Evolutionary conservation across 2,888 invertebrate species (phyloP).

Genomic region (Dascillus cervinus): DNA sequence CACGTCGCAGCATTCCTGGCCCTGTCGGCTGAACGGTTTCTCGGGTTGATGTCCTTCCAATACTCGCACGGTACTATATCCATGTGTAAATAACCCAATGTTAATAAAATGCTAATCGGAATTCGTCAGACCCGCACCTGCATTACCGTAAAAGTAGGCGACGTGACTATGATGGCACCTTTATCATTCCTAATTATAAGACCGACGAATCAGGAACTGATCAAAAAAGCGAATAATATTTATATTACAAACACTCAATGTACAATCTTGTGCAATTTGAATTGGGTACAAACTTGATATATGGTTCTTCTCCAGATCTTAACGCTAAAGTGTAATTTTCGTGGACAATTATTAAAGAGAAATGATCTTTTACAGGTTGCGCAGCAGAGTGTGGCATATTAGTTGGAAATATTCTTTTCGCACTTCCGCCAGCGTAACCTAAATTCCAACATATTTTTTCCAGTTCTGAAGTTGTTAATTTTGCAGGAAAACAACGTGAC

Average conservation of each 20-base stretch:
- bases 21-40: constrained; percentile 28
- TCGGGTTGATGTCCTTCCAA: constrained; percentile 31
- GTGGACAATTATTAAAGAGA: constrained; percentile 31
- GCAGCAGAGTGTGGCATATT: constrained; percentile 10
- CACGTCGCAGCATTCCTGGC: constrained; percentile 22
- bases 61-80: constrained; percentile 23
- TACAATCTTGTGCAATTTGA: constrained; percentile 31
- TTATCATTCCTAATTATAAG: too few relatives aligned
- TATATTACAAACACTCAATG: constrained; percentile 30
- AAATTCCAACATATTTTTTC: constrained; percentile 55
- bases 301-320: constrained; percentile 32
- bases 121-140: constrained; percentile 23
- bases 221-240: constrained; percentile 3
- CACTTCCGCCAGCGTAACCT: constrained; percentile 52
- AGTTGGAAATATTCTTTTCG: constrained; percentile 29
- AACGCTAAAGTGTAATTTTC: constrained; percentile 22
- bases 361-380: constrained; percentile 27
- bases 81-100: constrained; percentile 28
- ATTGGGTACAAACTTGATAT: constrained; percentile 30
- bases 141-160: constrained; percentile 24
- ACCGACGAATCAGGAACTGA: not conserved
- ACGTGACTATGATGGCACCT: constrained; percentile 20
- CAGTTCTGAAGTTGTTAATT: constrained; percentile 47
- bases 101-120: constrained; percentile 32
- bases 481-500: constrained; percentile 55